phyloP scores from a whole-genome alignment of 2,888 invertebrate species.

The Sceliomorpha sp. region DNA sequence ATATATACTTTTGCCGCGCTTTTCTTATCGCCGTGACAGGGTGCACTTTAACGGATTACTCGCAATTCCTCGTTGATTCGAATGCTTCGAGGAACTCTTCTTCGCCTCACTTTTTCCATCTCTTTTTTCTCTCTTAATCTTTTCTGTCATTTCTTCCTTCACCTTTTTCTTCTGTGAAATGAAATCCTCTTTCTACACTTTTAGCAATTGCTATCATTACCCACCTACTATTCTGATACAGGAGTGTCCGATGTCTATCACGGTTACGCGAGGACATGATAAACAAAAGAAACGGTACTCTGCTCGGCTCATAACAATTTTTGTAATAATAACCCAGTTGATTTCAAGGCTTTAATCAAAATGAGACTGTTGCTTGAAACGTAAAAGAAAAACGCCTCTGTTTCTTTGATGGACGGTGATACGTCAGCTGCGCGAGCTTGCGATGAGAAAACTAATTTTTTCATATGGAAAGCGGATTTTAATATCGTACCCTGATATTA shows the following conservation, averaged over 20 bases:
- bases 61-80: constrained; percentile 50
- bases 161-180: constrained; percentile 13
- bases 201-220: constrained; percentile 36
- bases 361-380: background rate
- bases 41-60: constrained; percentile 69
- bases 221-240: constrained; percentile 27
- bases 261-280: constrained; percentile 18
- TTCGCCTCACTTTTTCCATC: constrained; percentile 9
- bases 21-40: constrained; percentile 57
- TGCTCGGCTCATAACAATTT: constrained; percentile 16
- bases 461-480: constrained; percentile 50
- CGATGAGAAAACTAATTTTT: constrained; percentile 70
- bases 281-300: constrained; percentile 20
- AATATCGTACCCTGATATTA: constrained; percentile 62
- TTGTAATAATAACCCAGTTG: no score
- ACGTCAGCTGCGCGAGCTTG: constrained; percentile 46
- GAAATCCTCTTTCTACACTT: constrained; percentile 33
- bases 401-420: constrained; percentile 42
- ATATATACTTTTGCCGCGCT: constrained; percentile 46
- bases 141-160: constrained; percentile 16
- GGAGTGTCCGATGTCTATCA: constrained; percentile 34
- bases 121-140: constrained; percentile 13
- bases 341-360: background rate
- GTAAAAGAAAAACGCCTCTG: constrained; percentile 14
- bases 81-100: constrained; percentile 21